Conservation (phyloP, 2,797 vertebrate genomes). For the Neosilurus hyrtlii region DNA sequence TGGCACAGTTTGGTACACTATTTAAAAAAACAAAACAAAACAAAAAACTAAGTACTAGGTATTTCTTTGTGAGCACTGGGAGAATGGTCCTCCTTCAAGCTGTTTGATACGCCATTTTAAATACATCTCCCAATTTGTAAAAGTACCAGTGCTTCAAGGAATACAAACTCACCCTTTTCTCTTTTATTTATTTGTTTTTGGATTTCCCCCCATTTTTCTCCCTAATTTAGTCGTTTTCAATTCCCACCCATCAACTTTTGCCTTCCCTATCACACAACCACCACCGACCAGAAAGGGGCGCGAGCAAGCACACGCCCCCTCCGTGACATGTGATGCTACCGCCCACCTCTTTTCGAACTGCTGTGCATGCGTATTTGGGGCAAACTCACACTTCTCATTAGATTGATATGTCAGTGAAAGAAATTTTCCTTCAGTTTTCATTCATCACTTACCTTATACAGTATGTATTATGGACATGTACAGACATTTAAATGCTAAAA, state of each 20-base stretch:
- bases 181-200: no score
- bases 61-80: not conserved
- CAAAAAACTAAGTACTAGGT: not conserved
- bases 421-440: not conserved
- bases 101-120: not conserved
- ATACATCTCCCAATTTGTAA: not conserved
- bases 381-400: not conserved
- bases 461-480: not conserved
- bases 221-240: no score
- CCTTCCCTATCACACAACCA: no score
- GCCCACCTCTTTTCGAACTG: no score
- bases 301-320: no score
- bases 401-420: not conserved
- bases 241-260: no score
- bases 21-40: no score
- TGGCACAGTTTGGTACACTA: not conserved
- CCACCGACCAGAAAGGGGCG: no score
- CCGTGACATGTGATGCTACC: no score
- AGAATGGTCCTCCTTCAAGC: not conserved
- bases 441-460: not conserved
- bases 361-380: no score
- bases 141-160: not conserved
- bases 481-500: not conserved
- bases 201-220: no score
- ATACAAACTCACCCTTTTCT: not conserved